Conservation (phyloP, 1,140 invertebrate genomes). For the Steinernema feltiae region DNA sequence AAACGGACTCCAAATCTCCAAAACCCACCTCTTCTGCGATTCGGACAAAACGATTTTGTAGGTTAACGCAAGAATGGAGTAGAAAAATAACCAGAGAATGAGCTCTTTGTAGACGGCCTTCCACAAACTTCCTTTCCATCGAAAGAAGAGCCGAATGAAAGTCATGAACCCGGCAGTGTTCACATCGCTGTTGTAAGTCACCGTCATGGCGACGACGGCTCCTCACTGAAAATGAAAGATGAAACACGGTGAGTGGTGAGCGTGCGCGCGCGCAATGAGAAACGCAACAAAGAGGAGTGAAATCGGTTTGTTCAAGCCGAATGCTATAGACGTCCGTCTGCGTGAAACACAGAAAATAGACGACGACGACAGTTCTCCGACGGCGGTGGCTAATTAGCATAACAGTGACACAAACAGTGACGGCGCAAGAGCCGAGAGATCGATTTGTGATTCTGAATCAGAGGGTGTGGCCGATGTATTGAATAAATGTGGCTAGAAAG, state of each 20-base stretch:
- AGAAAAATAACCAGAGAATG: constrained; percentile 39
- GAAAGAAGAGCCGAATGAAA: constrained; percentile 66
- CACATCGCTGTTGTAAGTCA: constrained; percentile 4
- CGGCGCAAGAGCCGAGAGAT: not conserved
- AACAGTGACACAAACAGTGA: not conserved
- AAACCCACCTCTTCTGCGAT: not conserved
- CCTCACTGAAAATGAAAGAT: not conserved
- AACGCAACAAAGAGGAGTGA: too few relatives aligned
- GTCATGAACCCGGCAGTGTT: not conserved
- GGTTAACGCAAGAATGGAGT: constrained; percentile 15
- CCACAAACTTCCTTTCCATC: constrained; percentile 50
- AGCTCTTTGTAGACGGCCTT: constrained; percentile 48
- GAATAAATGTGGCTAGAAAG: not conserved
- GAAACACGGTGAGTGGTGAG: too few relatives aligned
- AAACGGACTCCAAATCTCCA: not conserved
- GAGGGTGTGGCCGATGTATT: not conserved
- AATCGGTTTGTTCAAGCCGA: too few relatives aligned
- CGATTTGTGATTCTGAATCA: not conserved
- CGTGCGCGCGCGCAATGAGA: too few relatives aligned
- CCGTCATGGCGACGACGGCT: not conserved
- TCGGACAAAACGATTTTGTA: not conserved
- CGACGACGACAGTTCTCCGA: not conserved
- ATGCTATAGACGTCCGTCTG: too few relatives aligned
- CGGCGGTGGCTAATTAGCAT: not conserved
- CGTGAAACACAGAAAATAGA: too few relatives aligned